phyloP scores from a whole-genome alignment of 2,113 vertebrate species.

The Heterocephalus glaber region DNA sequence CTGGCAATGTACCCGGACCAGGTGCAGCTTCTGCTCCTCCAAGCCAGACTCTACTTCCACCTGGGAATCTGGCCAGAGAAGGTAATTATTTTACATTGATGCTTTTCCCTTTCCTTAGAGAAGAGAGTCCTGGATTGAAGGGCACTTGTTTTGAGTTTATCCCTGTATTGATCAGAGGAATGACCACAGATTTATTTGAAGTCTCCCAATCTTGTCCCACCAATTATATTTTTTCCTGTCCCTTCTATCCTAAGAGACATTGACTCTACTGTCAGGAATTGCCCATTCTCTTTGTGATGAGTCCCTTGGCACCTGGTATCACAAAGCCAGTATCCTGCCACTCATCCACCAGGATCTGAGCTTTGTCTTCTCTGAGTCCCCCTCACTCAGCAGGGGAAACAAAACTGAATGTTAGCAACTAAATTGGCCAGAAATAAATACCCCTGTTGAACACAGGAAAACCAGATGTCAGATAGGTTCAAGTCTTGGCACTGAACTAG shows the following conservation, averaged over 20 bases:
- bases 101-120: slow-evolving; percentile 62
- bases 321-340: neutral
- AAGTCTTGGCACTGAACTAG: neutral
- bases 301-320: neutral
- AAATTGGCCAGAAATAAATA: fast-evolving
- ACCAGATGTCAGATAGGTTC: neutral
- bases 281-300: neutral
- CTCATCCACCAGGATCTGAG: neutral
- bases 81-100: slow-evolving; percentile 86
- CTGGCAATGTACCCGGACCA: slow-evolving; percentile 98
- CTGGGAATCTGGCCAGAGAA: slow-evolving; percentile 99
- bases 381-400: neutral
- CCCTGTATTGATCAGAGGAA: neutral
- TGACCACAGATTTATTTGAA: neutral
- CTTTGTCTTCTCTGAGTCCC: neutral
- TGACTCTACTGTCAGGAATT: neutral
- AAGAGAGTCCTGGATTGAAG: neutral
- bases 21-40: slow-evolving; percentile 96
- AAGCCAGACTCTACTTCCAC: slow-evolving; percentile 97
- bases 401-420: neutral
- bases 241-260: neutral
- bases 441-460: neutral
- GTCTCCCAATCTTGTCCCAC: neutral
- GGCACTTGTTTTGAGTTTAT: neutral
- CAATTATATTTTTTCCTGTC: neutral